Evolutionary conservation across 1,140 invertebrate species (phyloP).

Genomic region (Neocloeon triangulifer): DNA sequence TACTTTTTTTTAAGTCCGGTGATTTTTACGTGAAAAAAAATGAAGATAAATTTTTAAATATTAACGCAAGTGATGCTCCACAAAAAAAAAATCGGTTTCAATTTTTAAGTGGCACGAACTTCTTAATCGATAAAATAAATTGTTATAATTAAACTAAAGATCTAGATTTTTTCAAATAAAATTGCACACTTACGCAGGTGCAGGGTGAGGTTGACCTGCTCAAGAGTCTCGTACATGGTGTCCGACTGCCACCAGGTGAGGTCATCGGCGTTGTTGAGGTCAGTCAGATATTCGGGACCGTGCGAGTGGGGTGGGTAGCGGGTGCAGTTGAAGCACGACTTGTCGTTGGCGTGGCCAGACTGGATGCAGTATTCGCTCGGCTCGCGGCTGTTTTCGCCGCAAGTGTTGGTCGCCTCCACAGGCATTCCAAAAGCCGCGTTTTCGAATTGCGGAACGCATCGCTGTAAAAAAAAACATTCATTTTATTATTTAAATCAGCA

Average conservation of each 20-base stretch:
- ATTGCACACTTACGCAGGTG: conserved; percentile 43
- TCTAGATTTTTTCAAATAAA: no score
- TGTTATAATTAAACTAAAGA: conserved; percentile 2
- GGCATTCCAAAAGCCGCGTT: conserved; percentile 77
- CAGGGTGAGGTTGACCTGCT: conserved; percentile 82
- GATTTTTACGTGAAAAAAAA: no score
- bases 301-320: conserved; percentile 29
- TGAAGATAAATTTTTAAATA: no score
- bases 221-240: conserved; percentile 83
- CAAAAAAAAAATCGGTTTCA: no score
- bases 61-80: no score
- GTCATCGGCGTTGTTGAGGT: conserved; percentile 70
- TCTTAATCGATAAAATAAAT: no score
- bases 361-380: conserved; percentile 74
- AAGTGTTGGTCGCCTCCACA: conserved; percentile 90
- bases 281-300: conserved; percentile 63
- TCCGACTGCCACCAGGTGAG: conserved; percentile 98
- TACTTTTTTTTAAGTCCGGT: no score
- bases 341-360: conserved; percentile 36
- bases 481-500: no score
- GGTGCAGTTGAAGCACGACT: conserved; percentile 18
- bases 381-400: conserved; percentile 70
- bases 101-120: no score
- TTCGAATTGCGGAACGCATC: conserved; percentile 87
- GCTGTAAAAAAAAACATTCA: conserved; percentile 37